phyloP scores from a whole-genome alignment of 2,888 invertebrate genomes.

The Caenorhabditis parvicauda region DNA sequence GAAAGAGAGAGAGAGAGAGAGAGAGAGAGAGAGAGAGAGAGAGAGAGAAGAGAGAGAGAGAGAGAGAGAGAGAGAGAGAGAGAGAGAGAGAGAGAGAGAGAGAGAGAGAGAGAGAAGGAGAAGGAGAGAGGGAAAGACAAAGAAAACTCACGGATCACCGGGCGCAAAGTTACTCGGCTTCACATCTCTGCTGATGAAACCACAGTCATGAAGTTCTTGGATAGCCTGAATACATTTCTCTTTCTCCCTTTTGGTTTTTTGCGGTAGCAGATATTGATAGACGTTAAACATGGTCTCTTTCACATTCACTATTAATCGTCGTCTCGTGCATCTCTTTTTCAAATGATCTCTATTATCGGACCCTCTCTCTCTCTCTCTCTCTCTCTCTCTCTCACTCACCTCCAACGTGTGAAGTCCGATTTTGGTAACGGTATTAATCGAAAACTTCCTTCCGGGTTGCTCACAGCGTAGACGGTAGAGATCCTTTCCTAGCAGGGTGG shows the following conservation, averaged over 20 bases:
- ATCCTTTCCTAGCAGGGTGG: conserved; percentile 41
- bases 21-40: conserved; percentile 1
- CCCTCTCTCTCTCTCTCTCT: neutral
- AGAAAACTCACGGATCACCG: conserved; percentile 4
- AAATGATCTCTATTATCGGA: no score
- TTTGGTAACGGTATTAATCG: conserved; percentile 39
- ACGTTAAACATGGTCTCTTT: no score
- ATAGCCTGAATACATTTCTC: no score
- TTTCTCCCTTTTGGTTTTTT: neutral
- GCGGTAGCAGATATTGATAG: neutral
- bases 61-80: neutral
- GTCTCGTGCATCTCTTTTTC: no score
- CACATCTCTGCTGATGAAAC: conserved; percentile 33
- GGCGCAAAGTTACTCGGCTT: conserved; percentile 42
- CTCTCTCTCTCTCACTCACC: neutral
- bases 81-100: conserved; percentile 3
- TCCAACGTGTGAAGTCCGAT: conserved; percentile 42
- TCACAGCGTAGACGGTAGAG: conserved; percentile 31
- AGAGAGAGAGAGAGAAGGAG: neutral
- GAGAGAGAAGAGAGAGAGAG: neutral
- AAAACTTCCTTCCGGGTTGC: conserved; percentile 30
- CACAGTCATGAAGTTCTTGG: conserved; percentile 36
- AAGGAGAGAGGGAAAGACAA: neutral
- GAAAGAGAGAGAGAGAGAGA: conserved; percentile 3
- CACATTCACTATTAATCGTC: no score